Evolutionary conservation across 92 coral and sea anemone species (phyloP), one percentile per base, ranked within the genome.

Genomic region (Epizoanthus scotinus): DNA sequence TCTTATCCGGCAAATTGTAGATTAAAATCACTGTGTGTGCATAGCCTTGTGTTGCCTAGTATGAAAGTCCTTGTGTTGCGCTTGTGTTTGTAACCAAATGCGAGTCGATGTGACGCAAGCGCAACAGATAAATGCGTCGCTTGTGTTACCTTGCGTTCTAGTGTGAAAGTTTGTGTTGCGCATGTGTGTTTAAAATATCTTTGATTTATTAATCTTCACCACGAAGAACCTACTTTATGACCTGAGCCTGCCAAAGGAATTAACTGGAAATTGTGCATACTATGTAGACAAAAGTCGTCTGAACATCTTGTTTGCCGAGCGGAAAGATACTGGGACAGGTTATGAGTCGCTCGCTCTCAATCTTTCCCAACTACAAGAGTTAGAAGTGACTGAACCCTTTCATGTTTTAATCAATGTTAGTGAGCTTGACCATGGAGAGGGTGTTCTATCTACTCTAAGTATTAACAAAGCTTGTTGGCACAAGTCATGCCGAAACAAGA

Each of bases 241-340:
- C 69, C 69, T 82, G 85, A 82, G 75, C 22, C 55, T 21, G 29
- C 52, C n/a, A 62, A 59, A 82, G 78, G 40, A 21, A 54, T 82
- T 49, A 40, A 82, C 55, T 85, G 88, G 79, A 54, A 52, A 83
- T 44, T 28, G 17, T 88, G 90, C 82, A 79, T 90, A 3, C 42
- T 89, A 15, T 90, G 88, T 61, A 75, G 72, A 75, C 79, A 55
- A 71, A 18, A 47, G 0, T 68, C 81, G 36, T 73, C 50, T 12
- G 84, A 78, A 36, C 88, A 52, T 78, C 88, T 85, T 85, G 81
- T 70, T 52, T 86, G 78, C 71, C 85, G 81, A 80, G 42, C 49
- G 89, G 8, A 80, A 63, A 79, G 77, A 86, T 38, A 56, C 58
- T 70, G 89, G 77, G n/a, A 85, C 85, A 70, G 89, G 85, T 60